Percentiles rank a stretch among this genome's conserved stretches.
phyloP scores from a whole-genome alignment of 53 echinoderm and acorn worm genomes.

The Zoroaster sp. region DNA sequence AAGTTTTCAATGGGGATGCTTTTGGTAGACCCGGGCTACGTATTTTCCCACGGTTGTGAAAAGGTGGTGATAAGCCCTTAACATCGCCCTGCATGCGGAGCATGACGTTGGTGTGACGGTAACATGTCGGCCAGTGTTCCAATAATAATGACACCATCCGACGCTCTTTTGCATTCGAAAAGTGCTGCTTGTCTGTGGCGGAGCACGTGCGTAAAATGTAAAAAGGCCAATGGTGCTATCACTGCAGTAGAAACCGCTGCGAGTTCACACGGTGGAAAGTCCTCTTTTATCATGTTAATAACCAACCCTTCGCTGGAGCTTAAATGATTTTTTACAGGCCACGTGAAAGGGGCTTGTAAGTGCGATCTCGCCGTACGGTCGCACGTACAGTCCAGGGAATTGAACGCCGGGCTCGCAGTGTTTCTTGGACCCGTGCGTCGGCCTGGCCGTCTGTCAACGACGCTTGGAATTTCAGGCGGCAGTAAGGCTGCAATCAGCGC shows the following conservation, averaged over 20 bases:
- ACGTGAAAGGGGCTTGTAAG: neutral
- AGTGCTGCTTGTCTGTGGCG: neutral
- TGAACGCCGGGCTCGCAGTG: neutral
- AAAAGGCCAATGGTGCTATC: neutral
- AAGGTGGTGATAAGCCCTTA: neutral
- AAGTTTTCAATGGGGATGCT: conserved; percentile 30
- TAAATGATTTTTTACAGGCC: conserved; percentile 24
- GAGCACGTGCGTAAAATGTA: conserved; percentile 27
- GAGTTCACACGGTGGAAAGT: neutral
- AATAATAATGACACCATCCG: neutral
- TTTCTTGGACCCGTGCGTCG: neutral
- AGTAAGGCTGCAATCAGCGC: neutral
- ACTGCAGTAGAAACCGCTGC: neutral
- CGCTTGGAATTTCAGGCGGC: neutral
- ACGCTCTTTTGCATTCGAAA: neutral
- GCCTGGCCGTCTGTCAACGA: neutral
- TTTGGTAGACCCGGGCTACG: neutral
- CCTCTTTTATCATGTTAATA: conserved; percentile 52
- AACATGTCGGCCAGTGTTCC: neutral
- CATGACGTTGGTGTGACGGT: neutral
- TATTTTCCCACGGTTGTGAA: conserved; percentile 49
- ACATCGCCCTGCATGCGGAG: neutral
- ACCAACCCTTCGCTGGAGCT: conserved; percentile 23
- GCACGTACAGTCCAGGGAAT: neutral
- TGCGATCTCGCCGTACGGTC: neutral